Conservation (phyloP, 2,888 invertebrate genomes). For the Drosophila basisetae region DNA sequence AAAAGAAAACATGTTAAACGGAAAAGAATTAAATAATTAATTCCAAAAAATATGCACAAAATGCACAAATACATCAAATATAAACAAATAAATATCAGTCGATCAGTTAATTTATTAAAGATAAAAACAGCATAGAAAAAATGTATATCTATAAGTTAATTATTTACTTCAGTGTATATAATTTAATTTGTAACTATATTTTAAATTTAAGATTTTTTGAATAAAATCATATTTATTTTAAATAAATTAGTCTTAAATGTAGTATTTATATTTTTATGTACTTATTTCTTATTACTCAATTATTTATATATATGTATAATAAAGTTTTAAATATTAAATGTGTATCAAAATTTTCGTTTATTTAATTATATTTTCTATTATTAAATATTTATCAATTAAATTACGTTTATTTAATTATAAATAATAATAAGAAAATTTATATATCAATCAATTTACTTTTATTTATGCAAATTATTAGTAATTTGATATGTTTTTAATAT, state of each 20-base stretch:
- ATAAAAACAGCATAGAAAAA: not conserved
- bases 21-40: not conserved
- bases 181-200: not conserved
- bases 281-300: not conserved
- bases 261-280: not conserved
- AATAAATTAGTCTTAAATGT: not conserved
- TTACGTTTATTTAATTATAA: not conserved
- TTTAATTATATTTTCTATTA: not conserved
- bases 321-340: not conserved
- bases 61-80: not conserved
- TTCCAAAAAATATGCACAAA: not conserved
- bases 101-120: not conserved
- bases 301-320: not conserved
- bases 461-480: not conserved
- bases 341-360: not conserved
- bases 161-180: not conserved
- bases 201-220: not conserved
- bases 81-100: not conserved
- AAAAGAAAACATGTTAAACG: not conserved
- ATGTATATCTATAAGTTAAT: not conserved
- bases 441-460: not conserved
- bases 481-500: not conserved
- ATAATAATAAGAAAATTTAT: no score
- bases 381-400: not conserved
- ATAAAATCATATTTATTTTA: no score